Evolutionary conservation across 1,140 invertebrate species (phyloP).

Genomic region (Dendroctonus valens): DNA sequence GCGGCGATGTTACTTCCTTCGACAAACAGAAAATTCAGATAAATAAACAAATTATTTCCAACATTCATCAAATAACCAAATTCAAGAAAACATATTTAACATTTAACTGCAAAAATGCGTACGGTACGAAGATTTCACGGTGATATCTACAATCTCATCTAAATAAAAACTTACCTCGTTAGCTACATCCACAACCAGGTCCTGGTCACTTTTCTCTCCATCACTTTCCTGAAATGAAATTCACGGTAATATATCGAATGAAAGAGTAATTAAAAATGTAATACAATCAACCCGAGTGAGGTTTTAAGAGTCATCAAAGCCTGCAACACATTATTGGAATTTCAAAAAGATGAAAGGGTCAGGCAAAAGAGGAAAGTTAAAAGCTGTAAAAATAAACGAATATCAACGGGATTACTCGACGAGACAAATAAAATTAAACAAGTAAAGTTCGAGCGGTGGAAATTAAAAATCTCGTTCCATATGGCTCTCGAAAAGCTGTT

Average conservation of each 20-base stretch:
- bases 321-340: slow-evolving; percentile 6
- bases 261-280: background rate
- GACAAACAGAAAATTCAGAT: slow-evolving; percentile 21
- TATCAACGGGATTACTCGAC: slow-evolving; percentile 9
- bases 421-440: slow-evolving; percentile 15
- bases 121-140: background rate
- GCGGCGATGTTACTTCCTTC: slow-evolving; percentile 70
- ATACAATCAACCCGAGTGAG: background rate
- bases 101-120: background rate
- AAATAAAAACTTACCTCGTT: slow-evolving; percentile 10
- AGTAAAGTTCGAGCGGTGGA: background rate
- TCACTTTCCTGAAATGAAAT: slow-evolving; percentile 68
- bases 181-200: slow-evolving; percentile 88
- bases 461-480: too few relatives aligned
- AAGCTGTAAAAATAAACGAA: slow-evolving; percentile 12
- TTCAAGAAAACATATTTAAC: too few relatives aligned
- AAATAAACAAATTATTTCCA: background rate
- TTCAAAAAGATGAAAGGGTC: background rate
- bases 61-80: background rate
- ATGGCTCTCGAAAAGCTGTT: too few relatives aligned
- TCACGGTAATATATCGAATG: background rate
- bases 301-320: slow-evolving; percentile 8
- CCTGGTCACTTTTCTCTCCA: slow-evolving; percentile 81
- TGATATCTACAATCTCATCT: background rate
- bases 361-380: background rate